phyloP scores from a whole-genome alignment of 2,113 vertebrate genomes.

The Oreochromis aureus region DNA sequence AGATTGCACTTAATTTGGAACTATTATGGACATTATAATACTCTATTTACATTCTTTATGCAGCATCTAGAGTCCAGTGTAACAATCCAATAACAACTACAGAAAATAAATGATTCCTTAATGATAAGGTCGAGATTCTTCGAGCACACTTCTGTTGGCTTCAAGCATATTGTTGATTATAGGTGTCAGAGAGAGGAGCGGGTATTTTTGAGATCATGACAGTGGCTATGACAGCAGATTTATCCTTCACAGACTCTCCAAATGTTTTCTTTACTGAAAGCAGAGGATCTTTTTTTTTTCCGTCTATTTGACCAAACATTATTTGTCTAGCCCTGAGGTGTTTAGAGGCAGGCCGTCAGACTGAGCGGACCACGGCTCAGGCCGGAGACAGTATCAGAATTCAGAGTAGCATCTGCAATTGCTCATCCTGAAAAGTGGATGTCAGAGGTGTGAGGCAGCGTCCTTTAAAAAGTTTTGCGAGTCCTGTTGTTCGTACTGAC shows the following conservation, averaged over 20 bases:
- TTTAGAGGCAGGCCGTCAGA: not conserved
- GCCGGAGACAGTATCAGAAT: constrained; percentile 27
- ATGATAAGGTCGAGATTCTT: not conserved
- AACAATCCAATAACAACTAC: not conserved
- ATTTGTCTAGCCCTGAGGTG: constrained; percentile 14
- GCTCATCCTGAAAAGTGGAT: constrained; percentile 24
- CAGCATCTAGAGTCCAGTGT: not conserved
- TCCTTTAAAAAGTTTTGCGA: constrained; percentile 20
- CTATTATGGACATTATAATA: not conserved
- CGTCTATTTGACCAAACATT: not conserved
- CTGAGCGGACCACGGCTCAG: not conserved
- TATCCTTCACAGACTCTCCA: not conserved
- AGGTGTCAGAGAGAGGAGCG: not conserved
- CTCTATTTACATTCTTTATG: not conserved
- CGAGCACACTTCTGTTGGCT: not conserved
- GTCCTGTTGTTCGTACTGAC: not conserved
- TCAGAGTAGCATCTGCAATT: constrained; percentile 15
- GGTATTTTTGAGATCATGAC: not conserved
- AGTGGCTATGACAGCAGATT: not conserved
- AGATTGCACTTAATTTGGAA: not conserved
- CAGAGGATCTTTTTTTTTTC: not conserved
- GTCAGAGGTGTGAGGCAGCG: not conserved
- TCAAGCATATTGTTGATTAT: not conserved
- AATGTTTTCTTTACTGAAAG: not conserved
- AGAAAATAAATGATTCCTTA: not conserved